Conservation (phyloP, 2,888 invertebrate species). For the Zygogramma bicolorata region DNA sequence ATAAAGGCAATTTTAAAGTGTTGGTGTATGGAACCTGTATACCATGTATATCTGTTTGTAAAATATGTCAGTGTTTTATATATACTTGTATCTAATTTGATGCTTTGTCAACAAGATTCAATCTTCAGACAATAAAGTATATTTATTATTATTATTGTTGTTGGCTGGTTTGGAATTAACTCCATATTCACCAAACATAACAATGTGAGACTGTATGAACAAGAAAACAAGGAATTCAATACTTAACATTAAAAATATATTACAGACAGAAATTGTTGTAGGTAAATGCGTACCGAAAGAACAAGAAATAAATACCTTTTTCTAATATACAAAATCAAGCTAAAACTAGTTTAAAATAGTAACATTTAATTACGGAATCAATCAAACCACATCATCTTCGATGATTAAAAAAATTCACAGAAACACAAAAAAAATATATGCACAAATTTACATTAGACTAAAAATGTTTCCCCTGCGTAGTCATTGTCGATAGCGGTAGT, state of each 20-base stretch:
- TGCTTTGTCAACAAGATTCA: no score
- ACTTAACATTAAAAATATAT: slow-evolving; percentile 41
- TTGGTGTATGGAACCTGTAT: no score
- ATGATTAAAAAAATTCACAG: background rate
- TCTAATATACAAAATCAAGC: slow-evolving; percentile 41
- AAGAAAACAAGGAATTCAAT: no score
- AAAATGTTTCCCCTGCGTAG: slow-evolving; percentile 23
- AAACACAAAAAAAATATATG: slow-evolving; percentile 36
- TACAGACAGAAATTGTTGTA: slow-evolving; percentile 38
- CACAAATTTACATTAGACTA: slow-evolving; percentile 39
- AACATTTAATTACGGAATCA: slow-evolving; percentile 39
- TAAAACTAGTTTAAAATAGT: slow-evolving; percentile 34
- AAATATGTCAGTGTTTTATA: no score
- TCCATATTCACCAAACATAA: no score
- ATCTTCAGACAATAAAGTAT: no score
- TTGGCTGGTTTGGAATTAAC: no score
- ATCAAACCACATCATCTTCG: background rate
- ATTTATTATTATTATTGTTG: no score
- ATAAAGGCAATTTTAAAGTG: no score
- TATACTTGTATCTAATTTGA: no score
- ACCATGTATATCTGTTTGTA: no score
- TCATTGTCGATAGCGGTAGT: slow-evolving; percentile 63
- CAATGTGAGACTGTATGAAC: no score
- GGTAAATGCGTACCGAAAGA: slow-evolving; percentile 51
- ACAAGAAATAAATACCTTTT: slow-evolving; percentile 49